Evolutionary conservation across 2,888 invertebrate species (phyloP).

Genomic region (Ophion ellenae): DNA sequence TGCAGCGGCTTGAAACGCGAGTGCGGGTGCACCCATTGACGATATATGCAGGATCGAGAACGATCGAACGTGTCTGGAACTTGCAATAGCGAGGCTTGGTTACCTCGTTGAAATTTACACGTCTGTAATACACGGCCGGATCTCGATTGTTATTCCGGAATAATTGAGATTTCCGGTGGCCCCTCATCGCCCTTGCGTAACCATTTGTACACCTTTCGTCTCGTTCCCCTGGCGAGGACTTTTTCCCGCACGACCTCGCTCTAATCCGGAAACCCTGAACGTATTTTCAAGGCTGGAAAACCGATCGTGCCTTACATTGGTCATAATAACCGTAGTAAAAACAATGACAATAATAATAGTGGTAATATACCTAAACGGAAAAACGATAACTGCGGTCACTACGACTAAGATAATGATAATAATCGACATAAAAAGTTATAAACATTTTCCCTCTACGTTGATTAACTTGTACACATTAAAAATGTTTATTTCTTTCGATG

Average conservation of each 20-base stretch:
- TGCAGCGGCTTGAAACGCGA: constrained; percentile 14
- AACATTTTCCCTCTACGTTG: too few relatives aligned
- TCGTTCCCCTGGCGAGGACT: constrained; percentile 29
- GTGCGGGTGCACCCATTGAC: constrained; percentile 44
- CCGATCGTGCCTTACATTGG: constrained; percentile 36
- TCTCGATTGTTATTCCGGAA: constrained; percentile 46
- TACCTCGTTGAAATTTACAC: constrained; percentile 41
- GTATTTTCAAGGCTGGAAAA: constrained; percentile 65
- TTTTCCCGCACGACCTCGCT: constrained; percentile 15
- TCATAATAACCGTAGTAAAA: not conserved
- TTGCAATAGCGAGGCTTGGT: constrained; percentile 37
- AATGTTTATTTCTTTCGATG: too few relatives aligned
- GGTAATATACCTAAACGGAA: not conserved
- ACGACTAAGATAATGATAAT: too few relatives aligned
- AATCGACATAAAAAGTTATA: too few relatives aligned
- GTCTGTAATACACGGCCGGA: constrained; percentile 40
- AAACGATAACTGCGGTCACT: not conserved
- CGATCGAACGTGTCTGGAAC: constrained; percentile 59
- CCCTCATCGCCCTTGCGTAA: constrained; percentile 35
- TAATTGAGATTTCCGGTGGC: constrained; percentile 44
- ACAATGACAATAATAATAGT: not conserved
- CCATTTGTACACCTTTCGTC: constrained; percentile 5
- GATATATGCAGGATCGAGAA: constrained; percentile 61
- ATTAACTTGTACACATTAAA: too few relatives aligned
- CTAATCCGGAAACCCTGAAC: constrained; percentile 49